These are phyloP conservation scores for Sinocyclocheilus anshuiensis DNA, from an alignment of 2,113 vertebrate species.

Conservation along the genomic window DNA sequence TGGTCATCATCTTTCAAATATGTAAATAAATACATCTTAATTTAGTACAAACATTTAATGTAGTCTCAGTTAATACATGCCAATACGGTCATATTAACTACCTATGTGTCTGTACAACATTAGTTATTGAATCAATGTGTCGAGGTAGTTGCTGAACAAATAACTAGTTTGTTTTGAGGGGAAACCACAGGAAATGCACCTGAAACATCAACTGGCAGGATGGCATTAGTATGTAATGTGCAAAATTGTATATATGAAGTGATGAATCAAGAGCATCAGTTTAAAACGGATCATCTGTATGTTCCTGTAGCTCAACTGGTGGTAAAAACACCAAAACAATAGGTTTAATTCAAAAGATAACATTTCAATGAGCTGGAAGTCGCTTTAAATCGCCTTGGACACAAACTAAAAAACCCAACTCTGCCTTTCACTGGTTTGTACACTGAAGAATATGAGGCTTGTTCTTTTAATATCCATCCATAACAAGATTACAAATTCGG, in stretches of 20 bases:
- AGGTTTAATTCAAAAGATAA: too few relatives aligned
- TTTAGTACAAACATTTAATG: too few relatives aligned
- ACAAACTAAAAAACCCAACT: too few relatives aligned
- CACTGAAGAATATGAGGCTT: not conserved
- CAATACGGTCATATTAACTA: too few relatives aligned
- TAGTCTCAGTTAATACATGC: too few relatives aligned
- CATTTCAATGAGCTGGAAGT: too few relatives aligned
- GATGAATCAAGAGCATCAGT: not conserved
- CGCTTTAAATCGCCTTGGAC: too few relatives aligned
- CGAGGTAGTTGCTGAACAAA: not conserved
- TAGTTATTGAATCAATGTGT: not conserved
- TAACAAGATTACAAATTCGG: slow-evolving; percentile 1
- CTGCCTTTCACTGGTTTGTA: not conserved
- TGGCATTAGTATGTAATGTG: not conserved
- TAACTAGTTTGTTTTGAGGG: not conserved
- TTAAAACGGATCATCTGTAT: not conserved
- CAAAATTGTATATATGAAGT: not conserved
- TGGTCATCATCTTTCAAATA: too few relatives aligned
- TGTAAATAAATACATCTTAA: too few relatives aligned
- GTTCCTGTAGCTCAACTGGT: not conserved
- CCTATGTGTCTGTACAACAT: too few relatives aligned
- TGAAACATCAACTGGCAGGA: not conserved
- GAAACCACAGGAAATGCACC: not conserved
- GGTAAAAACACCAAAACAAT: not conserved
- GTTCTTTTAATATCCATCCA: not conserved